Evolutionary conservation across 2,113 vertebrate species (phyloP).

Genomic region (Salvelinus alpinus): DNA sequence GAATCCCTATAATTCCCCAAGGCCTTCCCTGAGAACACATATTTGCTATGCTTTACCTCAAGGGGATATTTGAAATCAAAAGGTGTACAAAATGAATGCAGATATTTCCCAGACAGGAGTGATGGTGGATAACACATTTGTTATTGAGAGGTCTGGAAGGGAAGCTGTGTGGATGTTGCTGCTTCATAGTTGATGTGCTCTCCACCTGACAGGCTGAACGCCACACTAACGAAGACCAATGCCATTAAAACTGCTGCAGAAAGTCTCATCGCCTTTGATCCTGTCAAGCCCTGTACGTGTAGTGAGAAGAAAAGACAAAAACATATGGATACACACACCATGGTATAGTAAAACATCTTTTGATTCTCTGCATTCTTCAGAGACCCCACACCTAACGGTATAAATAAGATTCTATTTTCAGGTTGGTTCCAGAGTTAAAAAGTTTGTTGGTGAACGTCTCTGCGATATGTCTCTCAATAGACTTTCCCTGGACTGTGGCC

Average conservation of each 20-base stretch:
- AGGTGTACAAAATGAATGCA: conserved; percentile 19
- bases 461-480: no score
- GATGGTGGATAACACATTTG: conserved; percentile 22
- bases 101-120: conserved; percentile 21
- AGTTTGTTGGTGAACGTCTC: no score
- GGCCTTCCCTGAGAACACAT: conserved; percentile 31
- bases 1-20: conserved; percentile 47
- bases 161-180: conserved; percentile 15
- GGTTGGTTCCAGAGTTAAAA: no score
- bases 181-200: conserved; percentile 42
- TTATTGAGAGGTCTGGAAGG: conserved; percentile 22
- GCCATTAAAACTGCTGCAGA: conserved; percentile 41
- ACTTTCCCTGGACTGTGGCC: no score
- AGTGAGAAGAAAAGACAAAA: neutral
- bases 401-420: no score
- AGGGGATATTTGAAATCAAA: conserved; percentile 51
- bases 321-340: conserved; percentile 9
- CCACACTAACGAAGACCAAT: conserved; percentile 57
- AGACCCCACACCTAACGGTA: no score
- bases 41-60: conserved; percentile 32
- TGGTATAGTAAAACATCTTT: no score
- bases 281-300: conserved; percentile 34
- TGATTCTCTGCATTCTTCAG: no score
- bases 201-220: conserved; percentile 33
- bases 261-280: conserved; percentile 33